Conservation (phyloP, 2,113 vertebrate genomes). For the Chionis minor region DNA sequence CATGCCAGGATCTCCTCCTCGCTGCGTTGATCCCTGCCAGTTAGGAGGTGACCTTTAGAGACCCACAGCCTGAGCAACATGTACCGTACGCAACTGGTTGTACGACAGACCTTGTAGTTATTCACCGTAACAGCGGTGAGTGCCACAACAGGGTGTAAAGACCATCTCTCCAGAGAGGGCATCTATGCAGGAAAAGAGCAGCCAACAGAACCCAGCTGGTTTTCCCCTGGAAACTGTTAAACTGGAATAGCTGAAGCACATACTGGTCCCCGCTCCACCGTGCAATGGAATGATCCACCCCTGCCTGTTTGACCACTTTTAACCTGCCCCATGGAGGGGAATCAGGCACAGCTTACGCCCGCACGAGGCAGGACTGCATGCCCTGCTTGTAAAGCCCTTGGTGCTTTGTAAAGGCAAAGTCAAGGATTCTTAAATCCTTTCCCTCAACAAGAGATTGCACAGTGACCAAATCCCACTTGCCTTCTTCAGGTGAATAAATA, state of each 20-base stretch:
- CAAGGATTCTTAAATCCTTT: not conserved
- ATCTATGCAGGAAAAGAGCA: not conserved
- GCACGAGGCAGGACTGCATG: not conserved
- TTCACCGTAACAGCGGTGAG: not conserved
- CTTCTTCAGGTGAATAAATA: not conserved
- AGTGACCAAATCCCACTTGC: not conserved
- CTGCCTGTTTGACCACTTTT: not conserved
- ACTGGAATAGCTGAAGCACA: not conserved
- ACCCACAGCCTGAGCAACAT: not conserved
- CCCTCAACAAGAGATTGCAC: not conserved
- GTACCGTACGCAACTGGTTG: accelerated
- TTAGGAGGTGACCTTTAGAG: not conserved
- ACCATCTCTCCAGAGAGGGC: not conserved
- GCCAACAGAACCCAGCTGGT: not conserved
- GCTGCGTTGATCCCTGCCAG: accelerated
- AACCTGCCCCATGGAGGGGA: not conserved
- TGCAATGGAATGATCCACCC: not conserved
- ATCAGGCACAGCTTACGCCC: not conserved
- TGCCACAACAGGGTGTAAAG: not conserved
- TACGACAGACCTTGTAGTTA: not conserved
- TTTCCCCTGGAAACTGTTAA: not conserved
- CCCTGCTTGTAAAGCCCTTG: not conserved
- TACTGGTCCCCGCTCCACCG: not conserved
- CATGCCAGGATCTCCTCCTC: not conserved
- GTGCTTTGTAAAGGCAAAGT: not conserved